Evolutionary conservation across 2,888 invertebrate species (phyloP).

Genomic region (Folsomia candida): DNA sequence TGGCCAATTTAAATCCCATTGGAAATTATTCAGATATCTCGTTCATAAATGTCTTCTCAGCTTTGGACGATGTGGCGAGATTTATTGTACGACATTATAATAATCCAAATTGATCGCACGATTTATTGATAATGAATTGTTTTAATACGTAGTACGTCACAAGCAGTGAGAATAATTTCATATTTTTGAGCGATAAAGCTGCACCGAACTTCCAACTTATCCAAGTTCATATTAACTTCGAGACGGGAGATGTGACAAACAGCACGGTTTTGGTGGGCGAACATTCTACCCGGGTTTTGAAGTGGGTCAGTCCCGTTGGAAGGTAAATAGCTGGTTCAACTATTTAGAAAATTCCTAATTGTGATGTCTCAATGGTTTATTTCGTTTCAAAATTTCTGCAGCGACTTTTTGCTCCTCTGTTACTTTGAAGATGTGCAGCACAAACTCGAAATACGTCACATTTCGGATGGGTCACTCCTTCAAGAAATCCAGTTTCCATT

Average conservation of each 20-base stretch:
- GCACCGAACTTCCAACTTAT: slow-evolving; percentile 58
- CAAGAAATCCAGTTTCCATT: slow-evolving; percentile 4
- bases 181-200: slow-evolving; percentile 58
- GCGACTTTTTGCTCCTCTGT: slow-evolving; percentile 1
- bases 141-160: slow-evolving; percentile 59
- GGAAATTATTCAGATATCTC: no score
- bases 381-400: neutral
- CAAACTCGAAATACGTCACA: neutral
- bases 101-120: slow-evolving; percentile 24
- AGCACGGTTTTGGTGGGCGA: neutral
- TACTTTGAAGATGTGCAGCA: slow-evolving; percentile 18
- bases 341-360: no score
- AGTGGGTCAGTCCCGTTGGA: neutral
- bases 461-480: neutral
- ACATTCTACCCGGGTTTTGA: slow-evolving; percentile 9
- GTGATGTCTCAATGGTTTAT: no score
- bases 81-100: neutral
- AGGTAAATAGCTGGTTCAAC: no score
- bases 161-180: slow-evolving; percentile 56
- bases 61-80: neutral
- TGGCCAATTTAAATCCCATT: no score
- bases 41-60: neutral
- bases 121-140: no score
- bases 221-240: slow-evolving; percentile 52
- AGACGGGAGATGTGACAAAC: slow-evolving; percentile 3